Evolutionary conservation across 2,113 vertebrate species (phyloP).

Genomic region (Chaetodon auriga): DNA sequence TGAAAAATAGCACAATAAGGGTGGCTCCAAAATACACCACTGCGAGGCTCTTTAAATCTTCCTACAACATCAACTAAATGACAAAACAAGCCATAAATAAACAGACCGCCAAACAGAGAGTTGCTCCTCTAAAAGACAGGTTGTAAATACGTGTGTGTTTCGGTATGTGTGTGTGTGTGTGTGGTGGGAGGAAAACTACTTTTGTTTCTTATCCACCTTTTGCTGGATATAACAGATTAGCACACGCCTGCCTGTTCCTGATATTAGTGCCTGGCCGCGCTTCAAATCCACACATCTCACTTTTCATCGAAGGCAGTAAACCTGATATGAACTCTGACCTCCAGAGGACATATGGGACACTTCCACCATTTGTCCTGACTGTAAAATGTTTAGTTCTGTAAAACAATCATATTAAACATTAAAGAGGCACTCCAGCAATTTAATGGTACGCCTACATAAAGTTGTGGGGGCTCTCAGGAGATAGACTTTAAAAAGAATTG

Average conservation of each 20-base stretch:
- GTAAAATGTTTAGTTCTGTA: conserved; percentile 33
- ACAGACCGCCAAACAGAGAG: conserved; percentile 76
- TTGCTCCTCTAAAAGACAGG: conserved; percentile 79
- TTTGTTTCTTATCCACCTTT: conserved; percentile 52
- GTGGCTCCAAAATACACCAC: conserved; percentile 65
- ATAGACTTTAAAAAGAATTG: not conserved
- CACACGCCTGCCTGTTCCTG: conserved; percentile 6
- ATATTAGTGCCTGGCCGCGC: conserved; percentile 39
- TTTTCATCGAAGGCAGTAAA: conserved; percentile 53
- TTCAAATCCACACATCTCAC: conserved; percentile 45
- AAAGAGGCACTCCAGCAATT: not conserved
- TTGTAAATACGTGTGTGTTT: conserved; percentile 61
- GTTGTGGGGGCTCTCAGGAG: not conserved
- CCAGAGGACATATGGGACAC: conserved; percentile 24
- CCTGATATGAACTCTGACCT: conserved; percentile 49
- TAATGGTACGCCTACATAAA: not conserved
- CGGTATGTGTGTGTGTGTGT: conserved; percentile 12
- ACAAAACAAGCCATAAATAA: conserved; percentile 79
- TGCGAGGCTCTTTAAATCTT: conserved; percentile 69
- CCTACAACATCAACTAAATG: conserved; percentile 53
- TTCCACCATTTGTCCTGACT: conserved; percentile 5
- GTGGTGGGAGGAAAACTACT: conserved; percentile 11
- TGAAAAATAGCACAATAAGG: conserved; percentile 68
- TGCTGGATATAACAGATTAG: conserved; percentile 42
- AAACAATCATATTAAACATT: conserved; percentile 24